A percentile compares a stretch with the other conserved stretches of the same genome.
These are phyloP conservation scores for Drosophila miranda DNA, from an alignment of 1,140 invertebrate species.

Conservation along the genomic window DNA sequence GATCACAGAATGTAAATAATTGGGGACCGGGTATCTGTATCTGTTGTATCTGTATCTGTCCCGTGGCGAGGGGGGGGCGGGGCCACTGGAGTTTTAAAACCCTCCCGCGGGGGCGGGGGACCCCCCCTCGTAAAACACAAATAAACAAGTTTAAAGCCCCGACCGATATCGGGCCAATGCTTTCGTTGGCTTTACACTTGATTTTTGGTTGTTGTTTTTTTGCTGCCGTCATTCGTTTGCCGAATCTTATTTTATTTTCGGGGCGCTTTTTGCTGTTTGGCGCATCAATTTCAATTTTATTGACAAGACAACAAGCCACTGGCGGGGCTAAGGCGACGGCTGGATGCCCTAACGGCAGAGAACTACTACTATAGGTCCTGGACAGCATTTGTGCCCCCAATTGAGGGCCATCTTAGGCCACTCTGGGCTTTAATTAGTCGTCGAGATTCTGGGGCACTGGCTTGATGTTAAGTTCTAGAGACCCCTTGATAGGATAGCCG, in stretches of 20 bases:
- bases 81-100: constrained; percentile 23
- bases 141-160: constrained; percentile 73
- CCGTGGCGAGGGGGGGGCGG: too few relatives aligned
- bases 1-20: constrained; percentile 72
- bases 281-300: constrained; percentile 81
- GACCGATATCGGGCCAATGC: constrained; percentile 52
- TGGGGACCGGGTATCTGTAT: constrained; percentile 24
- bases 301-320: constrained; percentile 55
- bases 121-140: constrained; percentile 61
- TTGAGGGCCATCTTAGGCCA: too few relatives aligned
- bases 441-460: too few relatives aligned
- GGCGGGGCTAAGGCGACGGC: constrained; percentile 9
- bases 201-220: constrained; percentile 16
- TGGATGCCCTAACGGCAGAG: constrained; percentile 33
- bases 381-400: too few relatives aligned
- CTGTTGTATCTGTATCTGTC: too few relatives aligned
- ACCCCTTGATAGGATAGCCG: constrained; percentile 1
- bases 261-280: constrained; percentile 65
- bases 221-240: not conserved
- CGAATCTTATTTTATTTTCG: constrained; percentile 73
- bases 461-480: not conserved
- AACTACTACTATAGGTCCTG: not conserved
- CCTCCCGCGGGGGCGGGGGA: constrained; percentile 15
- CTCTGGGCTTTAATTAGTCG: too few relatives aligned
- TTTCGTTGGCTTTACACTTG: constrained; percentile 56